Evolutionary conservation across 2,113 vertebrate genomes (phyloP).

Genomic region (Apistogramma diplotaenia): DNA sequence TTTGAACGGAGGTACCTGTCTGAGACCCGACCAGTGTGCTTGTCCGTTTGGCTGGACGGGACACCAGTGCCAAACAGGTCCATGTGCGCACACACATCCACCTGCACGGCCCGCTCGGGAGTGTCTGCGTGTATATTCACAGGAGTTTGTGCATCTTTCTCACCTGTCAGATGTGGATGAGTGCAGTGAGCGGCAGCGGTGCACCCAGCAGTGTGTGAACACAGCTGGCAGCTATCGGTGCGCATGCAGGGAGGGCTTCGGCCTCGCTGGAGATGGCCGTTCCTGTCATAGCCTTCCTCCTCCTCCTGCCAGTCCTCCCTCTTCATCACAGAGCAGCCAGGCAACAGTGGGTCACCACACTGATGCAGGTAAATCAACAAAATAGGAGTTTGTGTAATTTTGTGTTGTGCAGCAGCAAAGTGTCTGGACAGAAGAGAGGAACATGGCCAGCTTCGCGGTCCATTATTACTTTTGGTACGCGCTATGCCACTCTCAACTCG

Average conservation of each 20-base stretch:
- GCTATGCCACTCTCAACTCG: conserved; percentile 99
- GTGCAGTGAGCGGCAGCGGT: conserved; percentile 71
- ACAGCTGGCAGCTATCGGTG: conserved; percentile 83
- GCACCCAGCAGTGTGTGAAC: conserved; percentile 84
- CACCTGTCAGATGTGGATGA: conserved; percentile 84
- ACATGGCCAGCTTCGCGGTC: conserved; percentile 79
- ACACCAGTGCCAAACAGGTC: conserved; percentile 85
- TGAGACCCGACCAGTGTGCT: conserved; percentile 77
- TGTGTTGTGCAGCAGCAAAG: conserved; percentile 25
- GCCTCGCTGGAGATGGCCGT: conserved; percentile 62
- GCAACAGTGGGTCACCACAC: conserved; percentile 30
- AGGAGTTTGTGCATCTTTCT: background rate
- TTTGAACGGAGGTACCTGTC: conserved; percentile 83
- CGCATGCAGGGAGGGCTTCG: conserved; percentile 76
- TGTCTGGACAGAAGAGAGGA: conserved; percentile 43
- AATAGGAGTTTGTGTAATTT: background rate
- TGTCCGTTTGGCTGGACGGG: conserved; percentile 85
- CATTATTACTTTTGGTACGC: conserved; percentile 99
- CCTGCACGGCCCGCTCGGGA: background rate
- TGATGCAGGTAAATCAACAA: conserved; percentile 60
- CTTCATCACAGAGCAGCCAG: conserved; percentile 16
- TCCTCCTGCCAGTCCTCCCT: background rate
- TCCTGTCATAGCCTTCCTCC: conserved; percentile 66
- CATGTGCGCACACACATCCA: background rate
- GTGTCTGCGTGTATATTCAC: background rate